phyloP scores from a whole-genome alignment of 2,113 vertebrate genomes.

The Phoenicopterus ruber region DNA sequence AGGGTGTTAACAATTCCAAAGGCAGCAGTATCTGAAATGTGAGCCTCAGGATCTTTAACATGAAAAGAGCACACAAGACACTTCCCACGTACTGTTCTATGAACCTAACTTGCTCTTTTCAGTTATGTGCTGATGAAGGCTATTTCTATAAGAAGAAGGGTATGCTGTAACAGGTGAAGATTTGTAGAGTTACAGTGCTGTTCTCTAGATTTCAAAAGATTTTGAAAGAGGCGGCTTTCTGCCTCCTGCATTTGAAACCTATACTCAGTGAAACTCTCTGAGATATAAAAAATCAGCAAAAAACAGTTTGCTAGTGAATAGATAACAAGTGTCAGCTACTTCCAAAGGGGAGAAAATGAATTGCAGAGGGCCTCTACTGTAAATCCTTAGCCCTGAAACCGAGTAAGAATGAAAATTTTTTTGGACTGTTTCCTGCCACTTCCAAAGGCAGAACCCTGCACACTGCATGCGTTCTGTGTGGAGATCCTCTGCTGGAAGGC shows the following conservation, averaged over 20 bases:
- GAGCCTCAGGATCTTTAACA: neutral
- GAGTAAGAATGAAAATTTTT: neutral
- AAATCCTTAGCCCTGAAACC: neutral
- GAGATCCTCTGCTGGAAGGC: neutral
- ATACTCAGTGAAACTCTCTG: neutral
- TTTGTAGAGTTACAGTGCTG: neutral
- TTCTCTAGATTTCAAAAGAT: neutral
- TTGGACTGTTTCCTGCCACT: neutral
- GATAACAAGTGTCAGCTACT: neutral
- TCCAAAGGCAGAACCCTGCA: neutral
- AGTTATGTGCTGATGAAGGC: neutral
- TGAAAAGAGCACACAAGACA: neutral
- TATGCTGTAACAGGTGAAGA: neutral
- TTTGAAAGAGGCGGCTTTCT: neutral
- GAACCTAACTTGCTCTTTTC: neutral
- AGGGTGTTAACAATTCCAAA: neutral
- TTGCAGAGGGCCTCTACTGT: neutral
- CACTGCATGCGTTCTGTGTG: rapidly evolving
- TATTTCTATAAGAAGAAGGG: neutral
- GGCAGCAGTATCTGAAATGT: neutral
- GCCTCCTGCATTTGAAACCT: neutral
- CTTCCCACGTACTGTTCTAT: neutral
- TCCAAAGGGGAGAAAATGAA: neutral
- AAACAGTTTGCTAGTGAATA: neutral
- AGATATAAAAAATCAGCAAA: neutral